Conservation (phyloP, 2,113 vertebrate genomes). For the Lathamus discolor region DNA sequence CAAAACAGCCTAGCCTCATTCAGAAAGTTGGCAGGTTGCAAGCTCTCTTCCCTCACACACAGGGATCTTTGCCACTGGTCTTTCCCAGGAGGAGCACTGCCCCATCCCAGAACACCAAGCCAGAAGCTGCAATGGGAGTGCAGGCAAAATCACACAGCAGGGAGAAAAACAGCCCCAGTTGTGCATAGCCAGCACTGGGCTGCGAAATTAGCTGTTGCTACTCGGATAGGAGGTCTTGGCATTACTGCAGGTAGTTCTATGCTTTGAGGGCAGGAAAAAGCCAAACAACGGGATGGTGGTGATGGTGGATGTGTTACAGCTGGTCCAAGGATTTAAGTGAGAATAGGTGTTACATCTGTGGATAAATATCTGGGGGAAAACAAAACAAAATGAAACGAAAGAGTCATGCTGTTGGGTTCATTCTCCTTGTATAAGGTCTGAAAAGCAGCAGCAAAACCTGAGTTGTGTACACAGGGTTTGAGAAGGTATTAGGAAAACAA, state of each 20-base stretch:
- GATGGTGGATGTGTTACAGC: background rate
- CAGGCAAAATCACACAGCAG: rapidly evolving
- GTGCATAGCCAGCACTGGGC: background rate
- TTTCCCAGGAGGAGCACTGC: background rate
- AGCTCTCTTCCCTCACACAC: rapidly evolving
- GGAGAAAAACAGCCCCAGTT: background rate
- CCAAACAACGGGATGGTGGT: background rate
- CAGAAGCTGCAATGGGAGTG: background rate
- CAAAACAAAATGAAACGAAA: background rate
- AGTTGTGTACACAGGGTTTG: background rate
- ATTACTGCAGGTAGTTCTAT: background rate
- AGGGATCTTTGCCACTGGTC: background rate
- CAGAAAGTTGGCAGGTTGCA: background rate
- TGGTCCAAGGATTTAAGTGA: background rate
- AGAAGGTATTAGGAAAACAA: background rate
- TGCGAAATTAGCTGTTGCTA: background rate
- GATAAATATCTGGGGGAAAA: background rate
- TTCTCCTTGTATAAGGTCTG: background rate
- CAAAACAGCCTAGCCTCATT: background rate
- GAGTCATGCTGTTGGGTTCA: rapidly evolving
- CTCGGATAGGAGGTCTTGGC: background rate
- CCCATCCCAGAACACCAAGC: background rate
- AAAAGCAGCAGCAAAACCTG: background rate
- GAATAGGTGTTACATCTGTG: background rate
- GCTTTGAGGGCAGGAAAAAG: background rate